Base-by-base conservation (phyloP, 2,797 vertebrate genomes). In the Caiman crocodilus region DNA sequence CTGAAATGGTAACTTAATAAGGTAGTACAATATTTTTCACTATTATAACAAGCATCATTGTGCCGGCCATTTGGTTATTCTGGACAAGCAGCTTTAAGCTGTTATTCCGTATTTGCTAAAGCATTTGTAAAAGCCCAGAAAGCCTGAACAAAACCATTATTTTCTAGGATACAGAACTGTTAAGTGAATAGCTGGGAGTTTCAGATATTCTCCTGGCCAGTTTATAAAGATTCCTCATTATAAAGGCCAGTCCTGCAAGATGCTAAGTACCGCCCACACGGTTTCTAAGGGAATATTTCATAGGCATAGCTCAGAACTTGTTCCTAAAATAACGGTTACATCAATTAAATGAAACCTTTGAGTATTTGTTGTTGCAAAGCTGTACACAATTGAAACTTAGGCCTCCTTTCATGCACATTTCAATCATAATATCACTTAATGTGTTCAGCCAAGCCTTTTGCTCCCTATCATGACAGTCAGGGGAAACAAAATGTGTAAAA, bases 71-170 rank as follows among this genome's bases (percentile, higher is more conserved):
- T 95, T 96, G 96, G 91, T 83, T 92, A 89, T 94, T 94, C 92
- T 92, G 88, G 61, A 65, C 88, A 95, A 96, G 93, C 96, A 96
- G 96, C 91, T 96, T 97, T 92, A 95, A 93, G 85, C 57, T 95
- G 95, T 96, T 94, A 95, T 88, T 94, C 25, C 0, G 23, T 89
- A 83, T 82, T 95, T 90, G 81, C 57, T 93, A 79, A 87, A 90
- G 65, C 76, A n/a, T 91, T 94, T 93, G 74, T 88, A 95, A 93
- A 92, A 92, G 92, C 93, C 95, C 94, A 91, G 88, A 91, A 95
- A 91, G 23, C 18, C 65, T 81, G 76, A 82, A 85, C 74, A 88
- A 74, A 94, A 32, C 83, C 73, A 6, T 55, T 92, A n/a, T 88
- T 93, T 93, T 89, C 18, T 65, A 93, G 79, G 10, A 76, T 83